Conservation (phyloP, 2,888 invertebrate species). For the Cephus sareptanus region DNA sequence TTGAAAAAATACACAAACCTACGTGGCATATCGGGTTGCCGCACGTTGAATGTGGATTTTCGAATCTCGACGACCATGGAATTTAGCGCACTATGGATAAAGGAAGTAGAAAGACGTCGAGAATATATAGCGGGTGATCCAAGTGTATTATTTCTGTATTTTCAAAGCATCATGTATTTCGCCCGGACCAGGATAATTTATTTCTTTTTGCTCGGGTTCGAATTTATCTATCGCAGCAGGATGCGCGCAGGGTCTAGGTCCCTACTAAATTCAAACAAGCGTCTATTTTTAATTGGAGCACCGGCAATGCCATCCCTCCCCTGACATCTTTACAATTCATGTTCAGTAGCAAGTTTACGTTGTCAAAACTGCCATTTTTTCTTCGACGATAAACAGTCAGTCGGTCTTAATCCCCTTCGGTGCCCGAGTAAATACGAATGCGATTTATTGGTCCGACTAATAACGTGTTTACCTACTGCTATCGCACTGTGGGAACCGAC, state of each 20-base stretch:
- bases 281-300: not conserved
- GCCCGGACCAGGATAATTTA: not conserved
- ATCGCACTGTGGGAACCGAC: not conserved
- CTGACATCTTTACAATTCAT: not conserved
- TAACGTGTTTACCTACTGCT: not conserved
- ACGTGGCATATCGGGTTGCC: not conserved
- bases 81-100: not conserved
- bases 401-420: not conserved
- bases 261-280: not conserved
- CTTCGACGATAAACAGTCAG: not conserved
- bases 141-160: not conserved
- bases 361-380: not conserved
- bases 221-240: conserved; percentile 5
- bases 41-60: not conserved
- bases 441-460: not conserved
- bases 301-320: too few species aligned
- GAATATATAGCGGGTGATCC: not conserved
- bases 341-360: not conserved
- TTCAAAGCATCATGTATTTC: not conserved
- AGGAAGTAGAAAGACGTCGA: not conserved
- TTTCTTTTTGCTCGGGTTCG: not conserved
- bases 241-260: not conserved
- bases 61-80: not conserved
- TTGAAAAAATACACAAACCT: not conserved
- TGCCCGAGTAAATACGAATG: not conserved